A percentile compares a stretch with the other conserved stretches of the same genome.
Evolutionary conservation across 1,140 invertebrate genomes (phyloP).

Genomic region (Bombus sylvicola): DNA sequence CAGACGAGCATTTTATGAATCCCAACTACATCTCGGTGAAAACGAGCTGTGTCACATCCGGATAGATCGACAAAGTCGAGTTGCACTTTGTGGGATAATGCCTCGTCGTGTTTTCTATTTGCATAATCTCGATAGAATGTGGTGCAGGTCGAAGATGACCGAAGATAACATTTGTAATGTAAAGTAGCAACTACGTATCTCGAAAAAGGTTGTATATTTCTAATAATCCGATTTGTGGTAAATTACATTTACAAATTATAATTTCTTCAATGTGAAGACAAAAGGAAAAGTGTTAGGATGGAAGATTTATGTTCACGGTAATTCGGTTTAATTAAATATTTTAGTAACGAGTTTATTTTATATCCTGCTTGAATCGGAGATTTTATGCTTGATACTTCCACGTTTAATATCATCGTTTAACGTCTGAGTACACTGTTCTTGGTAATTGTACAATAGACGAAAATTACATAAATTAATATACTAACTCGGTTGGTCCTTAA

Average conservation of each 20-base stretch:
- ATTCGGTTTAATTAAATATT: not conserved
- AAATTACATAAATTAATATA: not conserved
- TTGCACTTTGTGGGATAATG: conserved; percentile 39
- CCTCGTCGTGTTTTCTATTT: conserved; percentile 34
- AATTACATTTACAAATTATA: not conserved
- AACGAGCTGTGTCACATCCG: conserved; percentile 66
- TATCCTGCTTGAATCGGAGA: no score
- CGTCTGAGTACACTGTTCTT: no score
- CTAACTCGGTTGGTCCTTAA: not conserved
- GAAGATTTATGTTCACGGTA: not conserved
- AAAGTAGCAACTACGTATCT: conserved; percentile 17
- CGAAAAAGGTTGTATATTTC: not conserved
- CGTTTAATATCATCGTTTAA: no score
- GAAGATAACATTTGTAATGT: conserved; percentile 27
- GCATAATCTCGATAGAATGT: conserved; percentile 46
- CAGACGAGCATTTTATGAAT: conserved; percentile 57
- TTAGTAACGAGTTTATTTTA: no score
- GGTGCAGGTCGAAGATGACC: conserved; percentile 17
- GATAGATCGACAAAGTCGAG: conserved; percentile 33
- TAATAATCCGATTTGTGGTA: conserved; percentile 2
- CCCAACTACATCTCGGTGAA: conserved; percentile 60
- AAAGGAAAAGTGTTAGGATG: not conserved
- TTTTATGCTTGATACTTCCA: no score
- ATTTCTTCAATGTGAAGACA: not conserved
- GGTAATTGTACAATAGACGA: no score